Percentiles rank a stretch among this genome's conserved stretches.
These are phyloP conservation scores for Chrysocyon brachyurus DNA, from an alignment of 2,797 vertebrate species.

Conservation along the genomic window DNA sequence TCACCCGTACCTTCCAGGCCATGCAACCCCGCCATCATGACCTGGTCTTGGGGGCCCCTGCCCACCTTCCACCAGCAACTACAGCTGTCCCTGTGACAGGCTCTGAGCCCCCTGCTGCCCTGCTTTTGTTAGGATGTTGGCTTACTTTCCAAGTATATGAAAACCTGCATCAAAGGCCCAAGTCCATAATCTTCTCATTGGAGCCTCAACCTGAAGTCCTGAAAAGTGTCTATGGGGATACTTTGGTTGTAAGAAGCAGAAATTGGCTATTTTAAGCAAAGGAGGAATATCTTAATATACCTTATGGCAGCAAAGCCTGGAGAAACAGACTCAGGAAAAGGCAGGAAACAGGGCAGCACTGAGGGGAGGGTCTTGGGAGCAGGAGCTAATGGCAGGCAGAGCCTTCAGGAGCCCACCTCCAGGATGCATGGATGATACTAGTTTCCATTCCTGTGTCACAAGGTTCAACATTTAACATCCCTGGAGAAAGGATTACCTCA, in stretches of 20 bases:
- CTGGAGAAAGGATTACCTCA: not conserved
- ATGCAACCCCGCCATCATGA: too few species aligned
- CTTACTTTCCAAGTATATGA: not conserved
- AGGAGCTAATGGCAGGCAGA: not conserved
- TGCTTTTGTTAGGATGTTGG: not conserved
- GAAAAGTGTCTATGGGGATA: not conserved
- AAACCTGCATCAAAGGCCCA: not conserved
- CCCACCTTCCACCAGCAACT: not conserved
- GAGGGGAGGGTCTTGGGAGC: not conserved
- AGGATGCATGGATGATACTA: not conserved
- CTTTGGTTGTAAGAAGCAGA: slow-evolving; percentile 29
- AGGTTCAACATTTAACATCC: not conserved
- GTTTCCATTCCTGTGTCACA: not conserved
- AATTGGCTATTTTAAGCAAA: not conserved
- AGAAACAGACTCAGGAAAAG: not conserved
- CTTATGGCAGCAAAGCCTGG: not conserved
- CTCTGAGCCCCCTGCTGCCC: not conserved
- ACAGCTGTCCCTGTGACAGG: not conserved
- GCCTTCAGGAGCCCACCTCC: not conserved
- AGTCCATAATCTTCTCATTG: not conserved
- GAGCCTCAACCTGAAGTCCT: not conserved
- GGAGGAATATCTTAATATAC: slow-evolving; percentile 5
- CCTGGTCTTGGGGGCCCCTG: not conserved
- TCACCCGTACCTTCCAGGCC: not conserved
- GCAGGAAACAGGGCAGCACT: not conserved